Base-by-base conservation (phyloP, 2,113 vertebrate species). In the Strix aluco region DNA sequence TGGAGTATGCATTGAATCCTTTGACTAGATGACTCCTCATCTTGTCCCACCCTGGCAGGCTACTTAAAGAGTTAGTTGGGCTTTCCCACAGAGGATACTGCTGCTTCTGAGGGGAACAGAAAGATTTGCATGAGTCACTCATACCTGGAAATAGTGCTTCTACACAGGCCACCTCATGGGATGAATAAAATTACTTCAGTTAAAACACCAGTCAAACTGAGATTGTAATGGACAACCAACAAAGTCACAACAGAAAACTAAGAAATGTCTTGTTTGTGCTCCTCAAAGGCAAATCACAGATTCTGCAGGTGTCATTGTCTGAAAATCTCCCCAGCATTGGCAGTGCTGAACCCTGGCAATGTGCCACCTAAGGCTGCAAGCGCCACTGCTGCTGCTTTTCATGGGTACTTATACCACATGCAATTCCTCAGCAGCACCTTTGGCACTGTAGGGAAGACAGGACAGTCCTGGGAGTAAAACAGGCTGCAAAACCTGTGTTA, bases 321-420 rank as follows among this genome's bases (percentile, higher is more conserved):
- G 63, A 42, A 32, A 12, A 10, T 18, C 27, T 69, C 23, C 34
- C 29, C 63, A 21, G 13, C 29, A 16, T 21, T 23, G 52, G 15
- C 22, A 36, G 38, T 6, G 34, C 15, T 44, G 34, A 61, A 29
- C 34, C 13, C 32, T 18, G 77, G 21, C 7, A 44, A 10, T 10
- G 10, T 0, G 14, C 15, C 36, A 42, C 22, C 6, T 22, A 29
- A 25, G 23, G 61, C 40, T 61, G 15, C 38, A 30, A 29, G 15
- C 23, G 19, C 36, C 30, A 10, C n/a, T 4, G 2, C 44, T 58
- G 36, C 27, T 15, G 3, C 13, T 47, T 61, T 17, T 54, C 46
- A 42, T 7, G 20, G 54, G 10, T n/a, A 4, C 12, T 55, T 67
- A 5, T 1, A 52, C 25, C 46, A n/a, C 1, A 3, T 27, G 32